A percentile compares a stretch with the other conserved stretches of the same genome.
Evolutionary conservation across 2,888 invertebrate species (phyloP).

Genomic region (Caenorhabditis zanzibari): DNA sequence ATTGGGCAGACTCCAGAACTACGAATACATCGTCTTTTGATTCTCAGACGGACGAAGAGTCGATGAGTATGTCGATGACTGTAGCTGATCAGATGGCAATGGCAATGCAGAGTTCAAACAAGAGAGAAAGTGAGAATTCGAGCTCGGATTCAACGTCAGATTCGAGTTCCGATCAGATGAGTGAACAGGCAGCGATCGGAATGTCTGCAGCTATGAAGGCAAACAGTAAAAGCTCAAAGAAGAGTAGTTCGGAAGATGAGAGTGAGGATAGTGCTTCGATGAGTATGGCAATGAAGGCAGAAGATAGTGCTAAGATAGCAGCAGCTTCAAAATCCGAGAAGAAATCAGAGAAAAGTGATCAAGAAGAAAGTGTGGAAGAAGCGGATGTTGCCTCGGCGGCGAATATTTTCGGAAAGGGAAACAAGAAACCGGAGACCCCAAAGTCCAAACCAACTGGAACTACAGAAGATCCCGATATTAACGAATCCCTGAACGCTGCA

Average conservation of each 20-base stretch:
- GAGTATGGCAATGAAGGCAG: slow-evolving; percentile 33
- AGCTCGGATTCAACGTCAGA: slow-evolving; percentile 9
- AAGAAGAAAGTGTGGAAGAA: slow-evolving; percentile 17
- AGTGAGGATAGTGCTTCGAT: slow-evolving; percentile 35
- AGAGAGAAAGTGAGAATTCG: slow-evolving; percentile 6
- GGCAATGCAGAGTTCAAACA: slow-evolving; percentile 14
- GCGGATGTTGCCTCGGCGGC: slow-evolving; percentile 38
- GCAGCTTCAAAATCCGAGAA: slow-evolving; percentile 8
- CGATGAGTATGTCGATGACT: slow-evolving; percentile 39
- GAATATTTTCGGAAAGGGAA: slow-evolving; percentile 6
- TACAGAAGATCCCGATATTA: slow-evolving; percentile 43
- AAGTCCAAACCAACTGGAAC: not conserved
- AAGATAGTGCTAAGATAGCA: slow-evolving; percentile 7
- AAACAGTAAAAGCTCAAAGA: slow-evolving; percentile 5
- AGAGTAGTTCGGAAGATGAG: slow-evolving; percentile 27
- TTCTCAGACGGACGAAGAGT: slow-evolving; percentile 43
- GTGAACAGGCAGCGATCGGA: not conserved
- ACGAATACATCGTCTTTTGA: slow-evolving; percentile 33
- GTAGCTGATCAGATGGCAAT: slow-evolving; percentile 45
- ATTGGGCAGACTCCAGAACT: slow-evolving; percentile 52
- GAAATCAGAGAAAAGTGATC: slow-evolving; percentile 10
- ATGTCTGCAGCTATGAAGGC: slow-evolving; percentile 5
- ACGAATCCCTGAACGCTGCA: slow-evolving; percentile 49
- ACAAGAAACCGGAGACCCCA: slow-evolving; percentile 8
- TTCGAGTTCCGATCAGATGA: slow-evolving; percentile 35